These are phyloP conservation scores for Onychomys leucogaster DNA, from an alignment of 2,797 vertebrate species.

Conservation along the genomic window DNA sequence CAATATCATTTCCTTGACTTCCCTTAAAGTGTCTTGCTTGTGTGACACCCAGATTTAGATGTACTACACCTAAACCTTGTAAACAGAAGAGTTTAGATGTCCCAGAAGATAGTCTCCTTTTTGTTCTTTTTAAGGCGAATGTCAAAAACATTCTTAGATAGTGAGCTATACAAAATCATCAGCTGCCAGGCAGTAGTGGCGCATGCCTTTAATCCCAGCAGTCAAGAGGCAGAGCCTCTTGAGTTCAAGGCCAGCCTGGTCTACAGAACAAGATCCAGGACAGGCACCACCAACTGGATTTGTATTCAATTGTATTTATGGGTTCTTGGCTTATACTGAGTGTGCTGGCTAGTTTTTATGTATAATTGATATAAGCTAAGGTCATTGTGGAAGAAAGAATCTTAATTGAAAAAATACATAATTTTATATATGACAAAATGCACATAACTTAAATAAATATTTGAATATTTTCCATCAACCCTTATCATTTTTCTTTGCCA, in stretches of 20 bases:
- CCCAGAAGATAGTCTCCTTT: not conserved
- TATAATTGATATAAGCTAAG: not conserved
- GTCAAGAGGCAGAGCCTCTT: too few species aligned
- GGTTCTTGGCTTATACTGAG: not conserved
- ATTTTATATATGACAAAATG: not conserved
- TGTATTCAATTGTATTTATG: not conserved
- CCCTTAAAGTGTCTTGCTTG: not conserved
- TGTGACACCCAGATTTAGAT: not conserved
- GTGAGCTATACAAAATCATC: not conserved
- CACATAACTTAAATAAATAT: not conserved
- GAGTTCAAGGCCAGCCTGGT: too few species aligned
- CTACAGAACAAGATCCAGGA: too few species aligned
- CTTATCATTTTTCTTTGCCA: not conserved
- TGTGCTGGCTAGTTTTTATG: not conserved
- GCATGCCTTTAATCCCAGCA: too few species aligned
- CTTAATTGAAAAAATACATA: not conserved
- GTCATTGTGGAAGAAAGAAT: not conserved
- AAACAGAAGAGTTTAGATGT: not conserved
- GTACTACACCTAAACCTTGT: not conserved
- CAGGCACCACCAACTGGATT: not conserved
- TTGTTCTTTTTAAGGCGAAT: not conserved
- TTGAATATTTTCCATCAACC: not conserved
- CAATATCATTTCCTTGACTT: not conserved
- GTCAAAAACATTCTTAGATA: not conserved
- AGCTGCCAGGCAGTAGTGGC: not conserved